Percentiles rank a stretch among this genome's conserved stretches.
Conservation (phyloP, 2,797 vertebrate genomes). For the Sebastes glaucus region DNA sequence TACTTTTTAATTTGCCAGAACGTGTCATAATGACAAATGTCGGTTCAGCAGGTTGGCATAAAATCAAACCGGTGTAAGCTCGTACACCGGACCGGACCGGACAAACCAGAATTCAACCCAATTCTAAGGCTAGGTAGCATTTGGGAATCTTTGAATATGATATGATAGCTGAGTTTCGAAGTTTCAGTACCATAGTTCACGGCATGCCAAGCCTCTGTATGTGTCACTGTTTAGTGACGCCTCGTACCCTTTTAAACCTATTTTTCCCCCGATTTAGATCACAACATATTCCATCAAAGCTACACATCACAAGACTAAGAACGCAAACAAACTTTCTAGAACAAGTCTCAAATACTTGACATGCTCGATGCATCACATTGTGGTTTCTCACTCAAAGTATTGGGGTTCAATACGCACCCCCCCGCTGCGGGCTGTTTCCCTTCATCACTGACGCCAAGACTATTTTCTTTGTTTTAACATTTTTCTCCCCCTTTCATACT, state of each 20-base stretch:
- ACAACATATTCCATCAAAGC: not conserved
- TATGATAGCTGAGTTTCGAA: not conserved
- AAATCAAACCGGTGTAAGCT: no score
- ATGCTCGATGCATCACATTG: not conserved
- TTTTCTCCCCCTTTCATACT: not conserved
- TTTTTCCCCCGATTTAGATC: not conserved
- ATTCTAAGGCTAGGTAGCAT: not conserved
- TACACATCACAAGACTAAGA: not conserved
- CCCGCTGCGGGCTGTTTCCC: not conserved
- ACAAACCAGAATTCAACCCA: no score
- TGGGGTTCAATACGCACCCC: not conserved
- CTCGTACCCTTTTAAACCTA: not conserved
- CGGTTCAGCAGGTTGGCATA: no score
- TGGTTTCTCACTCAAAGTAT: no score
- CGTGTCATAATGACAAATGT: no score
- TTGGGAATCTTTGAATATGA: not conserved
- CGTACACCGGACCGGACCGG: no score
- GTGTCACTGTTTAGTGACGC: not conserved
- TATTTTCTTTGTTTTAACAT: slow-evolving; percentile 1
- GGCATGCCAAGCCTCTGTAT: not conserved
- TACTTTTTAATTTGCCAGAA: no score
- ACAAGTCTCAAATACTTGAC: not conserved
- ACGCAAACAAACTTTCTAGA: not conserved
- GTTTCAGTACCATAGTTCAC: not conserved
- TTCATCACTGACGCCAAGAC: not conserved